These are phyloP conservation scores for Tanypteryx hageni DNA, from an alignment of 2,888 invertebrate species.

Conservation along the genomic window DNA sequence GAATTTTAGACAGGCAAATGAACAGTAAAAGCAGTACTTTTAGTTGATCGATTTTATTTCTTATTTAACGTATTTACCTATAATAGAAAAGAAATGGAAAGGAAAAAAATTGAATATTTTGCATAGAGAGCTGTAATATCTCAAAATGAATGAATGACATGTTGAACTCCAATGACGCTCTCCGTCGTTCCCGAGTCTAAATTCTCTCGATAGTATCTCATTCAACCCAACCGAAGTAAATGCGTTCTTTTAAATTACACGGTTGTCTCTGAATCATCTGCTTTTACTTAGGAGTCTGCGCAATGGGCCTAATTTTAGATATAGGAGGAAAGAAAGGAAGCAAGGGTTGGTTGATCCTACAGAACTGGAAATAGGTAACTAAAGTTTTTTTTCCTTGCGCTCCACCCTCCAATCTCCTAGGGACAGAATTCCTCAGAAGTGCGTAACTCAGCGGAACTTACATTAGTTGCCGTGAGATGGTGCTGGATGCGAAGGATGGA, in stretches of 20 bases:
- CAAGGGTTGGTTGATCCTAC: neutral
- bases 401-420: neutral
- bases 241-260: neutral
- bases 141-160: too few species aligned
- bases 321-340: neutral
- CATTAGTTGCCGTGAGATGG: constrained; percentile 1
- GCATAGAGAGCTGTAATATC: too few species aligned
- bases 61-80: too few species aligned
- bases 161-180: too few species aligned
- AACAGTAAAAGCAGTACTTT: too few species aligned
- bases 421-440: neutral
- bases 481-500: too few species aligned
- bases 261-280: neutral
- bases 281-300: too few species aligned
- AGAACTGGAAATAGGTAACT: neutral
- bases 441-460: constrained; percentile 18
- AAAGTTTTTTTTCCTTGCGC: neutral
- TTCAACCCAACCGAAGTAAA: neutral
- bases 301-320: neutral
- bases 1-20: too few species aligned
- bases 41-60: too few species aligned
- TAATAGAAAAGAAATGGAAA: too few species aligned
- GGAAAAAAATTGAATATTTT: too few species aligned
- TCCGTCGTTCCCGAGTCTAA: neutral
- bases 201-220: neutral